Evolutionary conservation across 2,113 vertebrate genomes (phyloP), one percentile per base, ranked within the genome.

Genomic region (Hiodon tergisus): DNA sequence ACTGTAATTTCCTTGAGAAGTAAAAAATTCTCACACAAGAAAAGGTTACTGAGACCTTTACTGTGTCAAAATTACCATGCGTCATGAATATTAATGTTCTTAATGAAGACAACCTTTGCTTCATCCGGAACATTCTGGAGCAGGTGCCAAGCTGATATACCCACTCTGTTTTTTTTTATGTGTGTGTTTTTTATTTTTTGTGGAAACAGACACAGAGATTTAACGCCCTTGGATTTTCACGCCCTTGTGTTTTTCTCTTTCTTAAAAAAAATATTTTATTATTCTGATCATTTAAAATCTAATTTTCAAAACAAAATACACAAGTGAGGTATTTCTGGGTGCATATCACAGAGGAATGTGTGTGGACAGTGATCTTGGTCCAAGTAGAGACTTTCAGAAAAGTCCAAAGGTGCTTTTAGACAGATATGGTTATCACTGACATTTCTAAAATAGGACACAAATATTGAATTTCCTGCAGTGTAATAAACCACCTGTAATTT

Each of bases 31-130:
- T 93, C 90, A 94, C 95, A 94, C 91, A 90, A 95, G 95, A 96
- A 98, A 98, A 98, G 95, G 96, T 98, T 98, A 98, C 94, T 89
- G 94, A 96, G 95, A 98, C 96, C 95, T 98, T 98, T 97, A 95
- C 95, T 95, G 94, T 97, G 96, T 98, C 96, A 96, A 94, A 97
- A 97, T 98, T 97, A 98, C 95, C 96, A 98, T 97, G 94, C 94
- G 78, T 94, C 96, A 98, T 98, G 96, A 97, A 98, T 98, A 98
- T 98, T 98, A 97, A 98, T 97, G 94, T 91, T 92, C 93, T 94
- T 97, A 97, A 96, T 97, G 94, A 98, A 98, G 96, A 98, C 96
- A 97, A 93, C 95, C 95, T 96, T 96, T 95, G 94, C 93, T 96
- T 94, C 94, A 94, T 95, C 93, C 93, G 91, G 95, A 95, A 94